These are phyloP conservation scores for Lepidochrysops patricia DNA, from an alignment of 2,888 invertebrate species.

Conservation along the genomic window DNA sequence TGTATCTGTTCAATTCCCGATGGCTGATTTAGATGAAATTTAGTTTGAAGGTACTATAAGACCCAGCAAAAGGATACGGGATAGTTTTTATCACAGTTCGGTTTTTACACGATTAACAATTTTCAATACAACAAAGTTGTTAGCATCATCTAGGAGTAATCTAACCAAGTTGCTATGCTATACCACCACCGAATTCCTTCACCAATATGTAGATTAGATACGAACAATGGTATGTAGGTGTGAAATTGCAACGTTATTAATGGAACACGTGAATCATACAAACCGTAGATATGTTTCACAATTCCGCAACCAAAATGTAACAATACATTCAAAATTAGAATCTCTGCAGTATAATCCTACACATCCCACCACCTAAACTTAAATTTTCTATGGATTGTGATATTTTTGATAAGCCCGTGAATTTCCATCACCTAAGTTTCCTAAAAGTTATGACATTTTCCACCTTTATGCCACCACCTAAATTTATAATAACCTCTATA, in stretches of 20 bases:
- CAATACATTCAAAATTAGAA: too few relatives aligned
- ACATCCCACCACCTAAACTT: neutral
- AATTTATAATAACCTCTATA: constrained; percentile 51
- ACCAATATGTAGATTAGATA: constrained; percentile 5
- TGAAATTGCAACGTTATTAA: constrained; percentile 6
- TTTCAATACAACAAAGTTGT: too few relatives aligned
- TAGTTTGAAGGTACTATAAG: too few relatives aligned
- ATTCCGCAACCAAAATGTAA: neutral
- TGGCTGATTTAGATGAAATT: too few relatives aligned
- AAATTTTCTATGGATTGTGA: too few relatives aligned
- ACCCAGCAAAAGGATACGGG: too few relatives aligned
- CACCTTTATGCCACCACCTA: constrained; percentile 39
- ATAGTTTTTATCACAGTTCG: too few relatives aligned
- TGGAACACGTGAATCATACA: neutral
- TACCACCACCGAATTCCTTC: constrained; percentile 4
- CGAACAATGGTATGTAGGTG: neutral
- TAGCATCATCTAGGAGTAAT: too few relatives aligned
- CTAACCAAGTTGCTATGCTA: neutral
- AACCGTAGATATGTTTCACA: neutral
- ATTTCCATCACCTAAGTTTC: constrained; percentile 35
- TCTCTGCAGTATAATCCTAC: too few relatives aligned
- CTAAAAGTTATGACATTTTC: neutral
- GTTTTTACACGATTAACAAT: too few relatives aligned
- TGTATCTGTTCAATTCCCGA: too few relatives aligned
- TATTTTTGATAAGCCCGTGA: neutral